Percentiles rank a stretch among this genome's conserved stretches.
Evolutionary conservation across 30 jellyfish, hydroid and myxozoan species (phyloP).

Genomic region (Morbakka virulenta): DNA sequence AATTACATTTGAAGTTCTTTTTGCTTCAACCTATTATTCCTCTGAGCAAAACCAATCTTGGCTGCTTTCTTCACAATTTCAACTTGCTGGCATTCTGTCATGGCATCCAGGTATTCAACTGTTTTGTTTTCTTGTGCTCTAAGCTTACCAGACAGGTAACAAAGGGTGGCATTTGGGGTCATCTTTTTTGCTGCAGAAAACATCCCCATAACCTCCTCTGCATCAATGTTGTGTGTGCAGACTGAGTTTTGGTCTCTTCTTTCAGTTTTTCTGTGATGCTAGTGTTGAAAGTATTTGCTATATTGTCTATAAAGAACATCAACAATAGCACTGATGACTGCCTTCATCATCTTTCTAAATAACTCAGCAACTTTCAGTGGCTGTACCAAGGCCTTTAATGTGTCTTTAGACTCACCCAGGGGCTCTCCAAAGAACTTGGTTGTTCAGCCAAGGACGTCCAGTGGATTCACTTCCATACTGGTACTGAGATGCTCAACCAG

Average conservation of each 20-base stretch:
- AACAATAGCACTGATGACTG: neutral
- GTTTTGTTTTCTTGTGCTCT: constrained; percentile 16
- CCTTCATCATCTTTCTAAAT: neutral
- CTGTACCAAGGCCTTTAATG: no score
- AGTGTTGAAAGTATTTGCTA: neutral
- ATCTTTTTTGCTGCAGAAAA: constrained; percentile 30
- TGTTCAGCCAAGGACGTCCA: no score
- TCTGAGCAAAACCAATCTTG: no score
- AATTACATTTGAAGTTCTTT: neutral
- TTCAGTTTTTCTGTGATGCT: neutral
- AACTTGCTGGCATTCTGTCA: no score
- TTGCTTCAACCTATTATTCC: neutral
- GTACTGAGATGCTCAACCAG: no score
- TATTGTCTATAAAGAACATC: neutral
- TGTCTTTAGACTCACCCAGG: neutral
- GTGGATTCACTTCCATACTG: no score
- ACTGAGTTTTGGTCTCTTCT: neutral
- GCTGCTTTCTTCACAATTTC: no score
- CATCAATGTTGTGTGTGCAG: constrained; percentile 38
- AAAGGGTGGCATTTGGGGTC: constrained; percentile 35
- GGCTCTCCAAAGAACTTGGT: neutral
- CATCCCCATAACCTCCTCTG: constrained; percentile 44
- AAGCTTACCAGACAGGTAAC: constrained; percentile 16
- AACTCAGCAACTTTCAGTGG: neutral
- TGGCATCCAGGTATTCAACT: constrained; percentile 12